phyloP scores from a whole-genome alignment of 2,113 vertebrate species.

The Alaudala cheleensis region DNA sequence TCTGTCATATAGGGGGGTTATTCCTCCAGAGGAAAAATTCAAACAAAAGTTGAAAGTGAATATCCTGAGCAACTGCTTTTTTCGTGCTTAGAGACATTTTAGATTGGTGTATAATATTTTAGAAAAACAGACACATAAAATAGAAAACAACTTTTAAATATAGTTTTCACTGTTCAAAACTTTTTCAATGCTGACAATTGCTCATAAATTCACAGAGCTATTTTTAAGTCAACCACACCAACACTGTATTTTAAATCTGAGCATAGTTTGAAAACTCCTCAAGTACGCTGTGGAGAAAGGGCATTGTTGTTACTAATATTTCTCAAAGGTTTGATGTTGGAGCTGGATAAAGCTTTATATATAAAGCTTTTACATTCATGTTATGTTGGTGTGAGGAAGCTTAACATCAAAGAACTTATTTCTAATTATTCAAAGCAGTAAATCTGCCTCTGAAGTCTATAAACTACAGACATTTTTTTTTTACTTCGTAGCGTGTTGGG shows the following conservation, averaged over 20 bases:
- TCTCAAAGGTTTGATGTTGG: neutral
- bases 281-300: neutral
- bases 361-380: neutral
- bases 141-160: neutral
- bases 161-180: neutral
- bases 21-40: neutral
- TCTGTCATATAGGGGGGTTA: neutral
- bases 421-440: conserved; percentile 28
- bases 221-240: neutral
- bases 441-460: conserved; percentile 9
- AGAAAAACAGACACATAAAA: neutral
- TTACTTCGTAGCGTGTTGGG: neutral
- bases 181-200: neutral
- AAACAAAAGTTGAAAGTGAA: neutral
- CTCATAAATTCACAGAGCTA: neutral
- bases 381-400: neutral
- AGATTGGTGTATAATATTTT: neutral
- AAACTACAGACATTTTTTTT: neutral
- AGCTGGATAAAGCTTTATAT: neutral
- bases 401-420: neutral
- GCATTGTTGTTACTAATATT: neutral
- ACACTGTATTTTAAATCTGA: neutral
- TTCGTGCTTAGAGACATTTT: neutral
- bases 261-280: neutral
- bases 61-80: neutral